phyloP scores from a whole-genome alignment of 2,797 vertebrate species.

The Pantherophis alleghaniensis region DNA sequence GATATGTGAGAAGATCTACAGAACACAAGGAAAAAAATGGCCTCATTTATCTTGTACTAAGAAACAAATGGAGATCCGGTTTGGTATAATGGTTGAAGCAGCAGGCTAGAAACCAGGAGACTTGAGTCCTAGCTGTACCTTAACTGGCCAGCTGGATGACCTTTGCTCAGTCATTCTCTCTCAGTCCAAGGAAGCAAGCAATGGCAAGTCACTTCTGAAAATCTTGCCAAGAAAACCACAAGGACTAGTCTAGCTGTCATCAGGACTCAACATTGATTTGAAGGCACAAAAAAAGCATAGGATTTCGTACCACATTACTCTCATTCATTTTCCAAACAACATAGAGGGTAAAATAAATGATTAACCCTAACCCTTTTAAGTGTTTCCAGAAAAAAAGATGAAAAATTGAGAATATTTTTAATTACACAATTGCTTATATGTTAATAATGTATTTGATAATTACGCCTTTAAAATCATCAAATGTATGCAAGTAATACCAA shows the following conservation, averaged over 20 bases:
- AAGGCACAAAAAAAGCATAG: background rate
- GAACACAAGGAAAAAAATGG: background rate
- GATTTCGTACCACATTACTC: background rate
- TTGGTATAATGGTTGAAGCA: background rate
- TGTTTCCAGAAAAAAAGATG: background rate
- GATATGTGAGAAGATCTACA: background rate
- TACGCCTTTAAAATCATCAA: background rate
- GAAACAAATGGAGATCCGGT: background rate
- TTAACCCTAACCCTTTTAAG: background rate
- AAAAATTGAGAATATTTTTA: conserved; percentile 20
- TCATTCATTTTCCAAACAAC: background rate
- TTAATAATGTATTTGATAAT: background rate
- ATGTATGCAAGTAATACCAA: background rate
- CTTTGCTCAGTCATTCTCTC: background rate
- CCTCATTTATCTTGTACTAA: background rate
- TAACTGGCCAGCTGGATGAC: background rate
- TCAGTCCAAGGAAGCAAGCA: background rate
- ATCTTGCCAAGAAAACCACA: background rate
- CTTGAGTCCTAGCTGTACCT: background rate
- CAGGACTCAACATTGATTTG: background rate
- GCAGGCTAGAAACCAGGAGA: background rate
- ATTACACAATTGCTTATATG: background rate
- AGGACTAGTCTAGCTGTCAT: background rate
- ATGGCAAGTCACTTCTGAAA: background rate
- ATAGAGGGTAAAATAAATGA: background rate